These are phyloP conservation scores for Glomeris maerens DNA, from an alignment of 1,140 invertebrate genomes.

Conservation along the genomic window DNA sequence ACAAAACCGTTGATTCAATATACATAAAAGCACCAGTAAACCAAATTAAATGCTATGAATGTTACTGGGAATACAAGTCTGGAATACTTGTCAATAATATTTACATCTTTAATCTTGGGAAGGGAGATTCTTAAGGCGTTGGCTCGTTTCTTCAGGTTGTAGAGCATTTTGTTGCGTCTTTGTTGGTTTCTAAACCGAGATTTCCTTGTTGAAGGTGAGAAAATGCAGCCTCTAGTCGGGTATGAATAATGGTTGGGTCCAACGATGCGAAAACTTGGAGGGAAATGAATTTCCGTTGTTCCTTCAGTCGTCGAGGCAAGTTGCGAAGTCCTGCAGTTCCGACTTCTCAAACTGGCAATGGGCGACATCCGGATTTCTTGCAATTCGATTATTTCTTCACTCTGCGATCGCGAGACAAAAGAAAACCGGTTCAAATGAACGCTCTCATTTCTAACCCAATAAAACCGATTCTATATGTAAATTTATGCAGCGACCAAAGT, in stretches of 20 bases:
- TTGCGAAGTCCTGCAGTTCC: slow-evolving; percentile 31
- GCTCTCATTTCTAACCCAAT: too few relatives aligned
- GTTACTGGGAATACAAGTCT: slow-evolving; percentile 84
- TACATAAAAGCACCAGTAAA: slow-evolving; percentile 90
- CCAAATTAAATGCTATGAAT: slow-evolving; percentile 82
- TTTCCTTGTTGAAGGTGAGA: slow-evolving; percentile 11
- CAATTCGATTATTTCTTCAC: slow-evolving; percentile 59
- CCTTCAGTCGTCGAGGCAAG: neutral
- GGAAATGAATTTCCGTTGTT: slow-evolving; percentile 39
- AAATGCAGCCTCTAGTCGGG: slow-evolving; percentile 12
- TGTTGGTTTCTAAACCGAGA: slow-evolving; percentile 17
- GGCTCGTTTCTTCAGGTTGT: slow-evolving; percentile 21
- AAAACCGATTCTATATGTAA: too few relatives aligned
- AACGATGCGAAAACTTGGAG: slow-evolving; percentile 61
- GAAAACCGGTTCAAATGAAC: too few relatives aligned
- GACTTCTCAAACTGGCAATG: slow-evolving; percentile 58
- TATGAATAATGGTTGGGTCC: slow-evolving; percentile 32
- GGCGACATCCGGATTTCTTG: slow-evolving; percentile 68
- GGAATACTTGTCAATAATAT: slow-evolving; percentile 93
- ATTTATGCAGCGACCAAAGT: too few relatives aligned
- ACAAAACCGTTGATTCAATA: slow-evolving; percentile 7
- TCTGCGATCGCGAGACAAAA: too few relatives aligned
- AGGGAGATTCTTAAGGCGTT: slow-evolving; percentile 36
- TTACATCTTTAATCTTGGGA: slow-evolving; percentile 90
- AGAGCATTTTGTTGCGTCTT: slow-evolving; percentile 23